Evolutionary conservation across 1,140 invertebrate species (phyloP).

Genomic region (Ips typographus): DNA sequence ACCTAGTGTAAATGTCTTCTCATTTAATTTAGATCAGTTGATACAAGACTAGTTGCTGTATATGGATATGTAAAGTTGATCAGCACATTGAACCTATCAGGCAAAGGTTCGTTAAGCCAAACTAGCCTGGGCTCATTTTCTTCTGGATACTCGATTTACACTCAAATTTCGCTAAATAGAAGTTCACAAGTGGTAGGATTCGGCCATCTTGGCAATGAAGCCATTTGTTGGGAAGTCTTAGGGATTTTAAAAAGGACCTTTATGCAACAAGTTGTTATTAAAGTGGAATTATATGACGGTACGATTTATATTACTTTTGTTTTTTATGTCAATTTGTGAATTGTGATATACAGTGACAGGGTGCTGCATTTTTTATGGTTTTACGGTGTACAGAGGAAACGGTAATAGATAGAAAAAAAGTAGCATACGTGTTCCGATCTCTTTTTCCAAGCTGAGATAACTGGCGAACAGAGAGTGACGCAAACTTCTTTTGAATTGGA

Average conservation of each 20-base stretch:
- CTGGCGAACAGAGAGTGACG: too few species aligned
- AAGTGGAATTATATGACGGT: conserved; percentile 60
- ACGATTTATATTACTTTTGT: conserved; percentile 2
- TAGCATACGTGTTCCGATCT: too few species aligned
- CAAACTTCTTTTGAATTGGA: too few species aligned
- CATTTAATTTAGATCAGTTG: conserved; percentile 45
- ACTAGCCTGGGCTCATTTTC: conserved; percentile 42
- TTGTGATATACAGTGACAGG: not conserved
- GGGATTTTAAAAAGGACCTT: conserved; percentile 62
- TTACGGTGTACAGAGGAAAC: too few species aligned
- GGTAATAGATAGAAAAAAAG: too few species aligned
- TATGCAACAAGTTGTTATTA: conserved; percentile 59
- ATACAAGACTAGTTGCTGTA: conserved; percentile 58
- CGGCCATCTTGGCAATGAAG: conserved; percentile 54
- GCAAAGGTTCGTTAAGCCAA: conserved; percentile 54
- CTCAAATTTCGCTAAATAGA: conserved; percentile 55
- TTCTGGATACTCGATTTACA: conserved; percentile 49
- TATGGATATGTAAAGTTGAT: conserved; percentile 59
- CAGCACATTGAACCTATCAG: conserved; percentile 55
- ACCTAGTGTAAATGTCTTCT: not conserved
- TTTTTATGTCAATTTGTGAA: too few species aligned
- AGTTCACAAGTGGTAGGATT: conserved; percentile 42
- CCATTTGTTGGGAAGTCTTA: conserved; percentile 61
- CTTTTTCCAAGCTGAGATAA: too few species aligned
- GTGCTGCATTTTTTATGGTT: too few species aligned